Percentiles rank a stretch among this genome's conserved stretches.
Evolutionary conservation across 2,888 invertebrate genomes (phyloP).

Genomic region (Bibio marci): DNA sequence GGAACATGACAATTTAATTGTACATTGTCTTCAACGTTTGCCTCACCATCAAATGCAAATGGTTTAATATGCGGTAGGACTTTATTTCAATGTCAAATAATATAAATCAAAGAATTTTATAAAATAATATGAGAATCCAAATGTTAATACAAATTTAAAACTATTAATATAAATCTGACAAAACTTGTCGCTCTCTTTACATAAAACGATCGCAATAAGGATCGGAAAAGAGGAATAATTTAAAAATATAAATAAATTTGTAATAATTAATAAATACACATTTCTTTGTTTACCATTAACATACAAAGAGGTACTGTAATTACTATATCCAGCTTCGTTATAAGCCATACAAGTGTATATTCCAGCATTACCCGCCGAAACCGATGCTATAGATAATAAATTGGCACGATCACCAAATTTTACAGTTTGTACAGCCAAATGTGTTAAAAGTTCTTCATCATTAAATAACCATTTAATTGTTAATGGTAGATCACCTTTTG

Average conservation of each 20-base stretch:
- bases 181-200: too few species aligned
- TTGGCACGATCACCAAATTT: constrained; percentile 48
- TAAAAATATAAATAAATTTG: too few species aligned
- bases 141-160: too few species aligned
- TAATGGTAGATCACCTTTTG: constrained; percentile 42
- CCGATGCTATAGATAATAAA: constrained; percentile 48
- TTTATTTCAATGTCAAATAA: too few species aligned
- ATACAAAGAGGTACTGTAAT: constrained; percentile 36
- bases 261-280: constrained; percentile 4
- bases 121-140: too few species aligned
- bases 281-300: constrained; percentile 32
- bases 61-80: constrained; percentile 58
- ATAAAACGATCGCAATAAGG: too few species aligned
- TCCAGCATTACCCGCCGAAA: constrained; percentile 37
- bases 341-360: constrained; percentile 39
- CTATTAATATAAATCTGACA: too few species aligned
- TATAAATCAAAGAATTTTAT: too few species aligned
- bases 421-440: constrained; percentile 42
- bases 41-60: constrained; percentile 44
- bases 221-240: too few species aligned
- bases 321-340: constrained; percentile 37
- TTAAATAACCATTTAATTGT: constrained; percentile 41
- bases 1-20: constrained; percentile 53
- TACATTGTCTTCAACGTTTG: constrained; percentile 50
- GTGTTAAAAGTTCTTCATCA: constrained; percentile 25